Conservation (phyloP, 2,797 vertebrate species). For the Bradypodion ventrale region DNA sequence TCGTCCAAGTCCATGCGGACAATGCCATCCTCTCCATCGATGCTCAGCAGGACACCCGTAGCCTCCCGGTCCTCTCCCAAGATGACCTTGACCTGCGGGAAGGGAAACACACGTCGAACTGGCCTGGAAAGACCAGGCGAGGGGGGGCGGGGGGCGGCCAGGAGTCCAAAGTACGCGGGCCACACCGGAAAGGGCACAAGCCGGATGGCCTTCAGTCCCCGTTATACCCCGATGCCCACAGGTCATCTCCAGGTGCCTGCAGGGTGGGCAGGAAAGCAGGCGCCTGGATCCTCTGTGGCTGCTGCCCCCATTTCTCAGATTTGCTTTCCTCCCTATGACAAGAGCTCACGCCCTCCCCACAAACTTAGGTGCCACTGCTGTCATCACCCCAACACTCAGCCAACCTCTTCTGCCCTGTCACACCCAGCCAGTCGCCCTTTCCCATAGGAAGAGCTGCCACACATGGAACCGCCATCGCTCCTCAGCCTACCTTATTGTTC, state of each 20-base stretch:
- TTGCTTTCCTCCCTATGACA: too few relatives aligned
- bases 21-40: conserved; percentile 93
- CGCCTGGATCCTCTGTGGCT: too few relatives aligned
- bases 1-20: conserved; percentile 92
- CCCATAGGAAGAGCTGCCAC: neutral
- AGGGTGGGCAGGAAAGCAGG: too few relatives aligned
- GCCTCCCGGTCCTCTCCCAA: conserved; percentile 92
- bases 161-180: neutral
- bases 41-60: conserved; percentile 89
- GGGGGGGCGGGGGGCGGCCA: neutral
- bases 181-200: neutral
- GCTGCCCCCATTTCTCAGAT: too few relatives aligned
- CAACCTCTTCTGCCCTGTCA: too few relatives aligned
- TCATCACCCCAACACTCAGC: too few relatives aligned
- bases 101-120: neutral
- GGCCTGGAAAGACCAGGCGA: neutral
- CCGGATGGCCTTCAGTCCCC: too few relatives aligned
- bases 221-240: too few relatives aligned
- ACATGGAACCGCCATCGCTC: neutral
- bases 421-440: neutral
- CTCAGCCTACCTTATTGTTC: conserved; percentile 86
- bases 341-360: too few relatives aligned
- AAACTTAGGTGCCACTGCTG: too few relatives aligned
- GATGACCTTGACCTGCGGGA: conserved; percentile 89
- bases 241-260: too few relatives aligned